Evolutionary conservation across 2,113 vertebrate genomes (phyloP).

Genomic region (Symphodus melops): DNA sequence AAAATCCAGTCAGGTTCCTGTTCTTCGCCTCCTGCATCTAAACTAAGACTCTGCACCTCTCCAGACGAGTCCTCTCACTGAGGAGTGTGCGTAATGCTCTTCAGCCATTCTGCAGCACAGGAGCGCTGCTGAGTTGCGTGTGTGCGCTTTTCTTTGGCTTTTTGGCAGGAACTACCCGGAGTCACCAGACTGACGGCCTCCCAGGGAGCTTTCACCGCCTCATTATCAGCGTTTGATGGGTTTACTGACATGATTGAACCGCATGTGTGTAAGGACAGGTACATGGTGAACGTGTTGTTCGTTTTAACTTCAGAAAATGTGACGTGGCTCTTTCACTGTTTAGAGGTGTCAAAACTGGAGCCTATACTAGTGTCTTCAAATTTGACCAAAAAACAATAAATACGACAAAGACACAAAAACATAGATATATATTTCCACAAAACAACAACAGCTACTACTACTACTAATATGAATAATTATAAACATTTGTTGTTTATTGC

Average conservation of each 20-base stretch:
- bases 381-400: too few relatives aligned
- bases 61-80: conserved; percentile 23
- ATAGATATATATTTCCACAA: too few relatives aligned
- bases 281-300: background rate
- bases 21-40: conserved; percentile 4
- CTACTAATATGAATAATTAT: too few relatives aligned
- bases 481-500: too few relatives aligned
- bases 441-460: too few relatives aligned
- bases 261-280: background rate
- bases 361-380: too few relatives aligned
- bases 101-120: conserved; percentile 59
- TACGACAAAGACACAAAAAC: too few relatives aligned
- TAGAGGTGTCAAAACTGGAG: background rate
- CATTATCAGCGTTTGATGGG: conserved; percentile 36
- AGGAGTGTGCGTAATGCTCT: conserved; percentile 1
- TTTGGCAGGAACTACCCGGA: conserved; percentile 2
- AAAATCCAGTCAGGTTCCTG: background rate
- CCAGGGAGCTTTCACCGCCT: conserved; percentile 5
- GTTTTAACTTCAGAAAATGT: background rate
- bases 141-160: conserved; percentile 29
- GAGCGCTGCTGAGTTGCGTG: conserved; percentile 56
- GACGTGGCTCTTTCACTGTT: background rate
- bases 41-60: background rate
- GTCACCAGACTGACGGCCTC: conserved; percentile 36
- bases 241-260: background rate